Conservation (phyloP, 1,140 invertebrate genomes). For the Artemia franciscana region DNA sequence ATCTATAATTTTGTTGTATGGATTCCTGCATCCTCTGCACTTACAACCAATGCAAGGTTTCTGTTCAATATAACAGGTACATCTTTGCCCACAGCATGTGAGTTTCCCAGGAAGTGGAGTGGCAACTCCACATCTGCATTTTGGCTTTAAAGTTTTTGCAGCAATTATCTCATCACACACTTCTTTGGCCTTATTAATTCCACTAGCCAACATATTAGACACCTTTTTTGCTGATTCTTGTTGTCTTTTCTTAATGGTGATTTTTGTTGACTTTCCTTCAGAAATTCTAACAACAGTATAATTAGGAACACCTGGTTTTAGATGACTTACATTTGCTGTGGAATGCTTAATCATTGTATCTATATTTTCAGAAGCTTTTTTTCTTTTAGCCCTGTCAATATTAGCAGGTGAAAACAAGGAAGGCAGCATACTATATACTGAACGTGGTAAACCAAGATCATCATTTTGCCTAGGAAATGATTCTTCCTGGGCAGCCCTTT, state of each 20-base stretch:
- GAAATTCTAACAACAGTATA: conserved; percentile 27
- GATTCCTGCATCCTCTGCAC: conserved; percentile 74
- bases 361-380: background rate
- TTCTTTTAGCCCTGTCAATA: conserved; percentile 30
- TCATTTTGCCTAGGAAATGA: conserved; percentile 19
- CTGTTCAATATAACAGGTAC: conserved; percentile 70
- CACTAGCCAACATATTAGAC: no score
- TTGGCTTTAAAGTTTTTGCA: no score
- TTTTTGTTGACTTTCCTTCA: conserved; percentile 32
- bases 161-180: no score
- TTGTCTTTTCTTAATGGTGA: conserved; percentile 52
- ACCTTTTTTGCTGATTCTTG: conserved; percentile 10
- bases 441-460: conserved; percentile 33
- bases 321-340: no score
- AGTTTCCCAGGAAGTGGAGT: conserved; percentile 62
- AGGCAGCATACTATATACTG: conserved; percentile 41
- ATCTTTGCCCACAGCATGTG: conserved; percentile 74
- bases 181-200: no score
- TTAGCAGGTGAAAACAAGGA: conserved; percentile 36
- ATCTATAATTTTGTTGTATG: conserved; percentile 27
- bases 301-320: no score
- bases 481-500: conserved; percentile 53
- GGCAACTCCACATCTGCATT: conserved; percentile 77
- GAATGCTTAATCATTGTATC: no score
- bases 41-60: conserved; percentile 65